Percentiles rank a stretch among this genome's conserved stretches.
These are phyloP conservation scores for Sebastes wilsoni DNA, from an alignment of 2,797 vertebrate species.

Conservation along the genomic window DNA sequence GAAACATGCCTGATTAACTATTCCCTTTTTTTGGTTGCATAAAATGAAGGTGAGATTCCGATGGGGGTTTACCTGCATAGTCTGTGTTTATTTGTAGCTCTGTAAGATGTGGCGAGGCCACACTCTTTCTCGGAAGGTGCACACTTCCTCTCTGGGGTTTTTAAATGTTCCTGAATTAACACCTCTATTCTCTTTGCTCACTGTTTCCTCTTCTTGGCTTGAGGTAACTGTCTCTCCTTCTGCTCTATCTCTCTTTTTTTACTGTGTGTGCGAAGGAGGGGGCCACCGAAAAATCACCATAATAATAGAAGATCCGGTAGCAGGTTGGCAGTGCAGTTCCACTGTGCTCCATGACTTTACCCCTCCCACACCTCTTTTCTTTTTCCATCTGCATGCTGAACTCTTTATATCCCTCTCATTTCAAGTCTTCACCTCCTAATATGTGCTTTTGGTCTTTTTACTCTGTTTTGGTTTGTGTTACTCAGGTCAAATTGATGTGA, in stretches of 20 bases:
- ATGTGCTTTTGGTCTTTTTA: constrained; percentile 5
- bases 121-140: background rate
- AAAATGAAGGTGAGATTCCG: background rate
- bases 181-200: constrained; percentile 22
- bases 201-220: constrained; percentile 24
- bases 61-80: background rate
- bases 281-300: constrained; percentile 96
- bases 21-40: too few relatives aligned
- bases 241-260: constrained; percentile 51
- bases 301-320: constrained; percentile 97
- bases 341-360: constrained; percentile 73
- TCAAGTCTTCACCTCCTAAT: constrained; percentile 35
- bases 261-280: constrained; percentile 82
- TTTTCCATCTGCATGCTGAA: constrained; percentile 58
- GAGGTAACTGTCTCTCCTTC: constrained; percentile 52
- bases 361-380: background rate
- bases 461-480: background rate
- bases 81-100: background rate
- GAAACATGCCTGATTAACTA: too few relatives aligned
- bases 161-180: background rate
- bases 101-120: background rate
- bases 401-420: constrained; percentile 30
- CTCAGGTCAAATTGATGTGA: constrained; percentile 4
- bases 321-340: constrained; percentile 90
- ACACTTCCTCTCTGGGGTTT: constrained; percentile 10